Conservation (phyloP, 2,888 invertebrate genomes). For the Drosophila planitibia region DNA sequence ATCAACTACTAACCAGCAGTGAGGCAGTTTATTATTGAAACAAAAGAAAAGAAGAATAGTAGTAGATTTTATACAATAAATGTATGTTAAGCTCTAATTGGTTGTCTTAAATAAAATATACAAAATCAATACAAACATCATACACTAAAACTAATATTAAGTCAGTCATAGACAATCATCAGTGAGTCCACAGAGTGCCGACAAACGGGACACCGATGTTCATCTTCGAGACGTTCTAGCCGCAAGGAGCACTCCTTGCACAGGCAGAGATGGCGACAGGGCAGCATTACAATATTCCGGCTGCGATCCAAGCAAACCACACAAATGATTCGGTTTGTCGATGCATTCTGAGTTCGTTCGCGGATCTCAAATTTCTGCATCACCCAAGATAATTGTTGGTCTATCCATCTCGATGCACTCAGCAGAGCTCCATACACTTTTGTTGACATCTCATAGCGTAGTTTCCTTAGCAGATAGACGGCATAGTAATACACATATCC, state of each 20-base stretch:
- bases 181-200: conserved; percentile 37
- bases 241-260: conserved; percentile 55
- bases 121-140: neutral
- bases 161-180: conserved; percentile 45
- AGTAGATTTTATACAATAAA: neutral
- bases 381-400: conserved; percentile 28
- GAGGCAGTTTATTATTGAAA: neutral
- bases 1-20: neutral
- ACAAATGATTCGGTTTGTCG: conserved; percentile 20
- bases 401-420: conserved; percentile 12
- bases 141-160: neutral
- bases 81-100: conserved; percentile 6
- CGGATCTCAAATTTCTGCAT: conserved; percentile 2
- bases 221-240: conserved; percentile 1
- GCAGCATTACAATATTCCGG: conserved; percentile 57
- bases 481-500: conserved; percentile 41
- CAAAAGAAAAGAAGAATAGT: neutral
- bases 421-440: conserved; percentile 10
- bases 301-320: conserved; percentile 57
- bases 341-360: neutral
- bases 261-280: conserved; percentile 65
- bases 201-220: conserved; percentile 54
- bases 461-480: conserved; percentile 10
- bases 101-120: conserved; percentile 19
- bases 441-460: conserved; percentile 8